These are phyloP conservation scores for Trichoplusia ni DNA, from an alignment of 1,140 invertebrate genomes.

Conservation along the genomic window DNA sequence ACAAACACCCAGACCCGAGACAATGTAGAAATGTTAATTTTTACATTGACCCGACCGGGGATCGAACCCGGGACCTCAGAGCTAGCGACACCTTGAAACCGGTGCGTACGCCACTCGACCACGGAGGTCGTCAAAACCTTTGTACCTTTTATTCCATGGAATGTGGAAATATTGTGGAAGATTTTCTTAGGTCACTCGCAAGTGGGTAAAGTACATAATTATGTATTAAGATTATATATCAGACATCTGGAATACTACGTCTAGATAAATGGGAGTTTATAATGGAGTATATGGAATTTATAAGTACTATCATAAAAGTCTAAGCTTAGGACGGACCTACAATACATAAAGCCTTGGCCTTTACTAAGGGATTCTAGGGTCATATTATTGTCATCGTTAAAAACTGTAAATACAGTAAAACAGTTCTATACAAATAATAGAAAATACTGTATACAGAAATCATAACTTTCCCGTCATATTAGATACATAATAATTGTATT, in stretches of 20 bases:
- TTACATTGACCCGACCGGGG: too few relatives aligned
- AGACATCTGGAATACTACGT: background rate
- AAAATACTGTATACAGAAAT: background rate
- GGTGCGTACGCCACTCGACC: too few relatives aligned
- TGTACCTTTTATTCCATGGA: conserved; percentile 19
- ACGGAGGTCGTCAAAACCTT: too few relatives aligned
- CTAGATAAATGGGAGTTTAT: background rate
- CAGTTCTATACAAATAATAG: background rate
- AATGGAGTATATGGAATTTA: background rate
- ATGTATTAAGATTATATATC: background rate
- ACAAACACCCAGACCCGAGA: too few relatives aligned
- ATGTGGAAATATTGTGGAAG: conserved; percentile 2
- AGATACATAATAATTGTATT: background rate
- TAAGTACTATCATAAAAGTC: conserved; percentile 5
- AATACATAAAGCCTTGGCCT: background rate
- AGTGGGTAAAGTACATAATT: too few relatives aligned
- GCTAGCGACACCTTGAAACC: too few relatives aligned
- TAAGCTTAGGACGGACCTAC: conserved; percentile 25
- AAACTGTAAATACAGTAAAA: conserved; percentile 9
- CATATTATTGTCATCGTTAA: conserved; percentile 25
- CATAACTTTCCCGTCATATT: background rate
- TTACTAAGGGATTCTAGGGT: conserved; percentile 12
- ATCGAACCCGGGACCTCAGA: too few relatives aligned
- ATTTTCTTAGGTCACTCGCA: background rate
- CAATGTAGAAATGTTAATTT: too few relatives aligned